A percentile compares a stretch with the other conserved stretches of the same genome.
Conservation (phyloP, 2,888 invertebrate genomes). For the Chrysopilus asiliformis region DNA sequence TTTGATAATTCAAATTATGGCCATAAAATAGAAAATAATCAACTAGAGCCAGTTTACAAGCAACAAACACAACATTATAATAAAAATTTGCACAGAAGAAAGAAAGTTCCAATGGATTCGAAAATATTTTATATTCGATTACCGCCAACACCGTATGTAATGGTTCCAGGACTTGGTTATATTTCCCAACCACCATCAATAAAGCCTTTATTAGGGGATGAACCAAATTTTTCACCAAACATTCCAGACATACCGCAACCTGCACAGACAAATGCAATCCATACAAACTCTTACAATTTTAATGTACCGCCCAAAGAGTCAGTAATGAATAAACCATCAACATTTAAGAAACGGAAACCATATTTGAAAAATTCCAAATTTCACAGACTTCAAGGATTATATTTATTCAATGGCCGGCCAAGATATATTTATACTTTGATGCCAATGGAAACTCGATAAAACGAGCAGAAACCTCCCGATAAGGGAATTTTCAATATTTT, state of each 20-base stretch:
- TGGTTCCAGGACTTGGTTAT: slow-evolving; percentile 71
- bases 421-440: not conserved
- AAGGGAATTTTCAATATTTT: no score
- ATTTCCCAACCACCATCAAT: slow-evolving; percentile 56
- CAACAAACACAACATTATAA: not conserved
- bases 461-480: no score
- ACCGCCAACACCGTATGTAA: slow-evolving; percentile 75
- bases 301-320: no score
- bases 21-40: no score
- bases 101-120: slow-evolving; percentile 41
- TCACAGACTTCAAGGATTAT: slow-evolving; percentile 3
- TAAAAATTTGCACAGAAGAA: no score
- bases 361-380: slow-evolving; percentile 7
- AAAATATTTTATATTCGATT: slow-evolving; percentile 75
- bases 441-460: no score
- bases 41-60: no score
- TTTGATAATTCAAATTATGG: no score
- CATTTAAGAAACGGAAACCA: no score
- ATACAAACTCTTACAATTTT: not conserved
- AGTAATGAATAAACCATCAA: no score
- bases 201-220: not conserved
- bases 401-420: slow-evolving; percentile 8
- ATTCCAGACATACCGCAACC: not conserved
- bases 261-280: not conserved
- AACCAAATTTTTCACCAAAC: not conserved